phyloP scores from a whole-genome alignment of 2,888 invertebrate species.

The Drosophila histrio region DNA sequence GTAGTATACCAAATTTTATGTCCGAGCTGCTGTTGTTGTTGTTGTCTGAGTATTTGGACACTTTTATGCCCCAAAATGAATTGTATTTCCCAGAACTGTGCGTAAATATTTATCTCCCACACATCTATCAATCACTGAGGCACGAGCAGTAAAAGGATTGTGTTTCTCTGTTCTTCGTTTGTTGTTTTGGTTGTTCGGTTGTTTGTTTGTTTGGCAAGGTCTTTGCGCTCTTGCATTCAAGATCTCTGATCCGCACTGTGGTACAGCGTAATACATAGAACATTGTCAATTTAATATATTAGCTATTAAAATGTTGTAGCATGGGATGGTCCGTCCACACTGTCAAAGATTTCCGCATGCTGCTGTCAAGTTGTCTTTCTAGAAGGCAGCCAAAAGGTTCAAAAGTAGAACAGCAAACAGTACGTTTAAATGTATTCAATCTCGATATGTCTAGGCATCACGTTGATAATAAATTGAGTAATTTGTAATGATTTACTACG shows the following conservation, averaged over 20 bases:
- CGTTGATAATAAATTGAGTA: not conserved
- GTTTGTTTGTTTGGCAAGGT: constrained; percentile 16
- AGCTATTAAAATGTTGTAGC: constrained; percentile 28
- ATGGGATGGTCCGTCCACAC: not conserved
- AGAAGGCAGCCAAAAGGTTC: not conserved
- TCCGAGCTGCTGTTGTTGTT: constrained; percentile 3
- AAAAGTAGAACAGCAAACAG: constrained; percentile 37
- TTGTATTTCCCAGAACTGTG: constrained; percentile 58
- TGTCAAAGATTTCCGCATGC: constrained; percentile 57
- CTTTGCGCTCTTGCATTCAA: constrained; percentile 18
- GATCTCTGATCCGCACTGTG: constrained; percentile 11
- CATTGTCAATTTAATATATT: constrained; percentile 61
- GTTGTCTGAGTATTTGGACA: constrained; percentile 22
- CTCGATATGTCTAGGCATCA: constrained; percentile 1
- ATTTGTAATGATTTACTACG: not conserved
- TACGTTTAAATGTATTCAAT: constrained; percentile 35
- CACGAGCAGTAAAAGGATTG: constrained; percentile 48
- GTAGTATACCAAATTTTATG: not conserved
- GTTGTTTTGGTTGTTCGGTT: constrained; percentile 4
- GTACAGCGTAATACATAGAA: constrained; percentile 27
- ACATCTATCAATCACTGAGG: constrained; percentile 54
- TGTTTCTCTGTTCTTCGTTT: not conserved
- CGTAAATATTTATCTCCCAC: constrained; percentile 59
- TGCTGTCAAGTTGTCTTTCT: constrained; percentile 32
- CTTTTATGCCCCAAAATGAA: constrained; percentile 45